Conservation (phyloP, 2,888 invertebrate species). For the Agelastica alni region DNA sequence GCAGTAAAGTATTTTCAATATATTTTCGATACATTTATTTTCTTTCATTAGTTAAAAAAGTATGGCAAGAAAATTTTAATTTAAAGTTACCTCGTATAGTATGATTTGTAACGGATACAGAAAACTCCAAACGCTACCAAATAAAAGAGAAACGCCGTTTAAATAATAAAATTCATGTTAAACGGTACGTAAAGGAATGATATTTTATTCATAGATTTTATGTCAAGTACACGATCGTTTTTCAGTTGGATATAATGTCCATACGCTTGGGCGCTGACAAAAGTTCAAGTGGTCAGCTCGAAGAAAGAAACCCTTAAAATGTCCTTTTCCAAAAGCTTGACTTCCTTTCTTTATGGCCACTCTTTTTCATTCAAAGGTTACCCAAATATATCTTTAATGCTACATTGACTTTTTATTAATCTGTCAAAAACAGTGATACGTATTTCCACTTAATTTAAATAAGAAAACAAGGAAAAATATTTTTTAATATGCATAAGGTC, state of each 20-base stretch:
- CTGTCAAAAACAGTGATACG: constrained; percentile 45
- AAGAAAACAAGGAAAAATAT: not conserved
- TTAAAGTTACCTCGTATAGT: too few species aligned
- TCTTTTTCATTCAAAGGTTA: constrained; percentile 49
- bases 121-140: constrained; percentile 20
- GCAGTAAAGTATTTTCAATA: too few species aligned
- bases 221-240: constrained; percentile 40
- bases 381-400: constrained; percentile 44
- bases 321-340: constrained; percentile 43
- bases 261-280: constrained; percentile 30
- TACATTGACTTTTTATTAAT: constrained; percentile 47
- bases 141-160: constrained; percentile 29
- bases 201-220: constrained; percentile 43
- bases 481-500: too few species aligned
- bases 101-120: not conserved
- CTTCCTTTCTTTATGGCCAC: constrained; percentile 45
- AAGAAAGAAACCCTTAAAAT: constrained; percentile 40
- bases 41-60: too few species aligned
- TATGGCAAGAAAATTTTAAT: too few species aligned
- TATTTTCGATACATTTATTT: too few species aligned
- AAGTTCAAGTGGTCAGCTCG: constrained; percentile 45
- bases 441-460: constrained; percentile 5
- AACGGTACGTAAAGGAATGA: constrained; percentile 40
- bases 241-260: constrained; percentile 37
- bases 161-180: constrained; percentile 39